Base-by-base conservation (phyloP, 2,113 vertebrate genomes). In the Delphinapterus leucas region DNA sequence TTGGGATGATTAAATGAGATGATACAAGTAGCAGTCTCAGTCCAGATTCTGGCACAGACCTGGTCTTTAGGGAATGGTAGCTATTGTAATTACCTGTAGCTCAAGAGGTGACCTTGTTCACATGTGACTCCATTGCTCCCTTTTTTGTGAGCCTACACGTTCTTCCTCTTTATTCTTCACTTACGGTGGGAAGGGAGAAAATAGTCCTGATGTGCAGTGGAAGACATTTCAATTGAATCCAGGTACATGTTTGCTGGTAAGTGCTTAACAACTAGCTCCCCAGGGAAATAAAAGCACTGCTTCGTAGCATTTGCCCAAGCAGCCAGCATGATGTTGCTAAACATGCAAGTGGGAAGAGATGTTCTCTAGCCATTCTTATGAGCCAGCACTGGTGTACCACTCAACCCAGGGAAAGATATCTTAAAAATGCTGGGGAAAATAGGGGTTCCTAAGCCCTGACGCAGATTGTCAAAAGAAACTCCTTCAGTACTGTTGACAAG, bases 261-360 rank as follows among this genome's bases (percentile, higher is more conserved):
- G 65, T 94, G 21, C 70, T 33, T 87, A 87, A 63, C 25, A n/a
- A 44, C 44, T 26, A n/a, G 18, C 47, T 63, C 41, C 47, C 68
- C n/a, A 44, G n/a, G 91, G 93, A 88, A 94, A 83, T 60, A 60
- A 77, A 93, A 90, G 58, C 87, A 58, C 33, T 49, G 68, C 47
- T 96, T 44, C 77, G 61, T 47, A 68, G 55, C 49, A 68, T 74
- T 81, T 84, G n/a, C 47, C 33, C 47, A 93, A 79, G 73, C 44
- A 36, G 31, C 92, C 80, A 60, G 12, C 5, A 0, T 63, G 38
- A 73, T 63, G 55, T 18, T 61, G 26, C 73, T 73, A 13, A 53
- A 71, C 44, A 8, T 7, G 44, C 14, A 93, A 58, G 21, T 67
- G 53, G 53, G 74, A 68, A 61, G 68, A 87, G 80, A 53, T 36